Conservation (phyloP, 1,140 invertebrate species). For the Bombus breviceps region DNA sequence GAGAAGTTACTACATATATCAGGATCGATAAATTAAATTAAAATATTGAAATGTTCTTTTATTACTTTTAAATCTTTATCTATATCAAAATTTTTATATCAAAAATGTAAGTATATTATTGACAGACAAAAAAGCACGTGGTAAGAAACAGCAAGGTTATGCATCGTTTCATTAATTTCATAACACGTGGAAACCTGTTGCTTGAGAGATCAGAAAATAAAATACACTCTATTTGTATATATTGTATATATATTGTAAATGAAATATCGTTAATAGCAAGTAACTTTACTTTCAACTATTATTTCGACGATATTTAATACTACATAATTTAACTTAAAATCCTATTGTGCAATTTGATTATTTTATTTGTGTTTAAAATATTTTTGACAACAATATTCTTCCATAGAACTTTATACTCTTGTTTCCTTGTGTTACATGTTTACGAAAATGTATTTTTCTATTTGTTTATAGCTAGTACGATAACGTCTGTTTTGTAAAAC, state of each 20-base stretch:
- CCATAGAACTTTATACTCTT: too few species aligned
- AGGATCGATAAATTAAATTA: neutral
- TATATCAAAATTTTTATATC: neutral
- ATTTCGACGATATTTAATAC: neutral
- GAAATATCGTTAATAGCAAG: neutral
- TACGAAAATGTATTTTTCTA: neutral
- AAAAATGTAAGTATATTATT: neutral
- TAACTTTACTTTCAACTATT: neutral
- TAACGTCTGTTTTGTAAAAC: neutral
- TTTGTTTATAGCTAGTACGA: neutral
- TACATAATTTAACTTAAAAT: neutral
- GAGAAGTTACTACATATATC: neutral
- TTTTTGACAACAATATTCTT: neutral
- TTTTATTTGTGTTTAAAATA: neutral
- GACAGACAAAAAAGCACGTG: constrained; percentile 4
- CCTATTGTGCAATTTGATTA: neutral
- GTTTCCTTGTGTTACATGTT: neutral
- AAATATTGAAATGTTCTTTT: neutral
- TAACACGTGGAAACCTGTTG: neutral
- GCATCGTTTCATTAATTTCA: neutral
- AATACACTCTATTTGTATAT: neutral
- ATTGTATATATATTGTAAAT: constrained; percentile 11
- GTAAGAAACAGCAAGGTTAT: constrained; percentile 23
- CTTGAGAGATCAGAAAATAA: neutral
- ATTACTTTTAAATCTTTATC: neutral